Evolutionary conservation across 2,888 invertebrate genomes (phyloP), one percentile per base, ranked within the genome.

Genomic region (Oegoconia quadripuncta): DNA sequence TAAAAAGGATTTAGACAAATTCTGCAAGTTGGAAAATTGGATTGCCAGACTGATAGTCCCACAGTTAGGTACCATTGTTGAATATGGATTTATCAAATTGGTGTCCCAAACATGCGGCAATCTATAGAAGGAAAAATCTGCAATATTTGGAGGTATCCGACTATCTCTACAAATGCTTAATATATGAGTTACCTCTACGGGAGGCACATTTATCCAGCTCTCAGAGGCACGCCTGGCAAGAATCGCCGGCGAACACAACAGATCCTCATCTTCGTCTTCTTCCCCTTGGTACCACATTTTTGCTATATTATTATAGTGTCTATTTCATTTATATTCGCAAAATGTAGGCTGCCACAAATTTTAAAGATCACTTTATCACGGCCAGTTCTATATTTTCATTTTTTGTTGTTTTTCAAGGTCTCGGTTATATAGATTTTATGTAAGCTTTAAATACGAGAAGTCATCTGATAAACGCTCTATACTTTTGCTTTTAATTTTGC

Each of bases 181-280:
- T n/a, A n/a, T n/a, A n/a, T n/a, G n/a, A n/a, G 59, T 66, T 91
- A 95, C 95, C 95, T 96, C 95, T 44, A 93, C 91, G 34, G 95
- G 95, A 74, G 95, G 95, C 52, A 95, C 93, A 63, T 94, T 93
- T 59, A 96, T 96, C 95, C 96, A 96, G 74, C 95, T 95, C 75
- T 95, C 95, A 13, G 95, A 95, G 34, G 96, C 96, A 53, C 96
- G 89, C 51, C 96, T 89, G 44, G 96, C 95, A 84, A 96, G 90
- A 49, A 96, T 89, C 44, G 96, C 96, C 50, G 96, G 96, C 62
- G 95, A 95, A 86, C 93, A 95, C 90, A 95, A 90, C 58, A 95
- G 89, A 59, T 94, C 95, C 73, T 95, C 95, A 61, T 95, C 95
- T 69, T 95, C 95, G 56, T 94, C 94, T 54, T 93, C 93, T 36